Conservation (phyloP, 2,113 vertebrate species). For the Myrmecophaga tridactyla region DNA sequence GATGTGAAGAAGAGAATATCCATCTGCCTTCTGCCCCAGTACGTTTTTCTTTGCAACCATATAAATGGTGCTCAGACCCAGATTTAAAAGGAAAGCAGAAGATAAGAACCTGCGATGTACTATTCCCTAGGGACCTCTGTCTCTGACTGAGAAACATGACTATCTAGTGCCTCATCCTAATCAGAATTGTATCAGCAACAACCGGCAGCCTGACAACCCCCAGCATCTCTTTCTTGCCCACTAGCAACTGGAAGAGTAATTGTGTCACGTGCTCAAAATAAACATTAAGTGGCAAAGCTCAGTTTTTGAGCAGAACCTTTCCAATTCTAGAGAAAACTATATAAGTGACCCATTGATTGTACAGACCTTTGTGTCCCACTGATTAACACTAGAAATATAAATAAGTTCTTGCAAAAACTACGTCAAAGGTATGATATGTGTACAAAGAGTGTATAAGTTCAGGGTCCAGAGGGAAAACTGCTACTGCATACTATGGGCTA, state of each 20-base stretch:
- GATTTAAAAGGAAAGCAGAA: background rate
- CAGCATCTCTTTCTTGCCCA: background rate
- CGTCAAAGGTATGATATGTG: too few species aligned
- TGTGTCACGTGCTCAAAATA: background rate
- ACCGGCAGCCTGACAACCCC: background rate
- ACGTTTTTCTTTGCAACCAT: background rate
- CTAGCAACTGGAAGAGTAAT: background rate
- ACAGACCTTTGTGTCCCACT: too few species aligned
- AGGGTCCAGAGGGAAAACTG: too few species aligned
- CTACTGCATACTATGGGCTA: too few species aligned
- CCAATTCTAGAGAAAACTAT: conserved; percentile 1
- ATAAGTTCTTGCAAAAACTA: too few species aligned
- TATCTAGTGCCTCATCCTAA: background rate
- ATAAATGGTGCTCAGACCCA: background rate
- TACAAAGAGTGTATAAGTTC: too few species aligned
- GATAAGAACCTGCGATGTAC: background rate
- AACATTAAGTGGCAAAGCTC: background rate
- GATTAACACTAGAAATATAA: too few species aligned
- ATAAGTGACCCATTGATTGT: too few species aligned
- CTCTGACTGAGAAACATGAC: background rate
- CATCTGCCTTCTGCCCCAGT: background rate
- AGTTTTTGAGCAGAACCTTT: background rate
- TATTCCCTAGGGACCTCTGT: background rate
- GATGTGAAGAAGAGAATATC: background rate
- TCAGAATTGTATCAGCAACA: background rate